A percentile compares a stretch with the other conserved stretches of the same genome.
phyloP scores from a whole-genome alignment of 2,113 vertebrate species.

The Ciconia stormi region DNA sequence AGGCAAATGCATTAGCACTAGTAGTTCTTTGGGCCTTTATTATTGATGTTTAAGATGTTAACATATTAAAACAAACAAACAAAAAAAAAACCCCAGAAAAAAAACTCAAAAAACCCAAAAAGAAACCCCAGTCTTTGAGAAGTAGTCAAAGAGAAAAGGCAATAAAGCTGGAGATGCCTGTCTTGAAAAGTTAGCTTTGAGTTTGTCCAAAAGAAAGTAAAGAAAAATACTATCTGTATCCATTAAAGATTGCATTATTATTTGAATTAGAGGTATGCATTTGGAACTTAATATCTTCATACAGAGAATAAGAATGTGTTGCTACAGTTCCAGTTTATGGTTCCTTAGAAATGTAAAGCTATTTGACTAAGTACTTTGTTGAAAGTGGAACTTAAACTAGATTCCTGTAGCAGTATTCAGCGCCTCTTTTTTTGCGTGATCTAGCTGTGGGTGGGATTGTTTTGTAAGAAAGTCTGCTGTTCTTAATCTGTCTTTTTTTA shows the following conservation, averaged over 20 bases:
- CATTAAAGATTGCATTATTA: not conserved
- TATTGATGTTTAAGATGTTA: not conserved
- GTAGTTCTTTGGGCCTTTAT: not conserved
- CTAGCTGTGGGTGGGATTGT: not conserved
- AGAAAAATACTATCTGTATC: not conserved
- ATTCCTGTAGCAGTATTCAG: not conserved
- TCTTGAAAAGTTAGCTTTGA: not conserved
- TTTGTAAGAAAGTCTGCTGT: not conserved
- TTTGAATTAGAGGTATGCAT: not conserved
- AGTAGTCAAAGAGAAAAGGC: not conserved
- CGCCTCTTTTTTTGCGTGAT: not conserved
- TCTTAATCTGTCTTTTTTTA: not conserved
- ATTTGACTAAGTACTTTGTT: not conserved
- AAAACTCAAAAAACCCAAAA: not conserved
- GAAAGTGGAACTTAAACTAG: not conserved
- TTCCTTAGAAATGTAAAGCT: not conserved
- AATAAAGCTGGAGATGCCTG: not conserved
- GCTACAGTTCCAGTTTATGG: not conserved
- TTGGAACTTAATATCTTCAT: not conserved
- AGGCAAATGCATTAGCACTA: not conserved
- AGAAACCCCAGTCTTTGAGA: not conserved
- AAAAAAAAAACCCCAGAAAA: too few species aligned
- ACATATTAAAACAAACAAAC: not conserved
- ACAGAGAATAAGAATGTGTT: not conserved
- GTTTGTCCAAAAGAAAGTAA: not conserved